Evolutionary conservation across 2,888 invertebrate species (phyloP), one percentile per base, ranked within the genome.

Genomic region (Nomada hirtipes): DNA sequence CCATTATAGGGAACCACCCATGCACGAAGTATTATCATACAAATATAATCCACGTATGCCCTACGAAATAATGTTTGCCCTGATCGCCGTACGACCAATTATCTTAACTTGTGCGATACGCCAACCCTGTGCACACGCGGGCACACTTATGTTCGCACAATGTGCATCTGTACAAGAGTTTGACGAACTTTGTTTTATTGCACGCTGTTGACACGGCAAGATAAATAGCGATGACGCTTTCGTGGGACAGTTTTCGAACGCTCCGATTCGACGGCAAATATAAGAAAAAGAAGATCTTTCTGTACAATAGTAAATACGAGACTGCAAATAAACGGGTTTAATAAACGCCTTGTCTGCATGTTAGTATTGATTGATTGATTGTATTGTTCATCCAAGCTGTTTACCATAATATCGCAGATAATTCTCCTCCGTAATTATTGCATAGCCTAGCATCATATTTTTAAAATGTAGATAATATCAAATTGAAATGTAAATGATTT

Each of bases 11-110:
- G 76, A 83, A 65, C 70, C 84, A 65, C 42, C 23, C 80, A 63
- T 82, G 85, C 82, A 59, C 74, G 78, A 80, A 82, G 89, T 87
- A 88, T 89, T 89, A 89, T 89, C 88, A 89, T 87, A 87, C 86
- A 88, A 89, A 89, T 89, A 89, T 88, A 89, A 89, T 88, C 84
- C 87, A 76, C 75, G 63, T 64, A 68, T 83, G 70, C 80, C 82
- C 79, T 44, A 68, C 76, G 77, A 84, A 89, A 89, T 89, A 88
- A 89, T 88, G 87, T 88, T 89, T 89, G 87, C 79, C 60, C 84
- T 71, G 80, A 83, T 84, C 83, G 73, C 77, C 36, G 79, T 84
- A 83, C 87, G 84, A 83, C 85, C 89, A 89, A 88, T 88, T 88
- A 88, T 88, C 86, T 74, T 78, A 80, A 87, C 85, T 89, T 76